Percentiles rank a stretch among this genome's conserved stretches.
Conservation (phyloP, 35 echinoderm and acorn worm species). For the Eucidaris tribuloides region DNA sequence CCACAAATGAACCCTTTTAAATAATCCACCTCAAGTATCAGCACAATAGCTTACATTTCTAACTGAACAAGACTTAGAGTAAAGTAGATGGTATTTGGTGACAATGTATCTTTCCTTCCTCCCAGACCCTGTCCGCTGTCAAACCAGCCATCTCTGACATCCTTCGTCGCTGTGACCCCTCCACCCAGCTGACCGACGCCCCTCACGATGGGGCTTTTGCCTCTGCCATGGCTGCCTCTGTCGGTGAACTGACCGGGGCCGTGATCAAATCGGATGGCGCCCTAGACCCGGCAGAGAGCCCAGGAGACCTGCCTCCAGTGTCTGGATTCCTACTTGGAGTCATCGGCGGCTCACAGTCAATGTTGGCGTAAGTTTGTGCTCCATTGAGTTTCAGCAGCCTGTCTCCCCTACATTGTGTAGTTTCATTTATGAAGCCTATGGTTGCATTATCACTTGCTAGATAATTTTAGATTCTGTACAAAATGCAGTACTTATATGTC, state of each 20-base stretch:
- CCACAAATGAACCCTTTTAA: too few species aligned
- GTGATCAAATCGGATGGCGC: neutral
- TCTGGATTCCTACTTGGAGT: constrained; percentile 34
- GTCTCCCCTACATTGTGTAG: neutral
- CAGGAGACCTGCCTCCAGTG: constrained; percentile 13
- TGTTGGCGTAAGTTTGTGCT: constrained; percentile 1
- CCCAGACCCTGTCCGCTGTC: constrained; percentile 23
- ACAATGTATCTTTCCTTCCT: neutral
- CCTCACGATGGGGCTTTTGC: constrained; percentile 28
- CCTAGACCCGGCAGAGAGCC: neutral
- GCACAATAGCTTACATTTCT: neutral
- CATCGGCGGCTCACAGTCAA: constrained; percentile 13
- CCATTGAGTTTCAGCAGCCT: neutral
- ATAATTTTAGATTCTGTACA: neutral
- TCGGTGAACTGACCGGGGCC: constrained; percentile 28
- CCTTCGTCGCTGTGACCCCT: neutral
- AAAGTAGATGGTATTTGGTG: too few species aligned
- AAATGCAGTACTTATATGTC: neutral
- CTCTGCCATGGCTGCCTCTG: constrained; percentile 26
- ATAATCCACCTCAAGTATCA: neutral
- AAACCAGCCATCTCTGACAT: constrained; percentile 39
- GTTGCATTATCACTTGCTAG: neutral
- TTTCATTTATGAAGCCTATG: neutral
- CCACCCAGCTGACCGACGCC: neutral
- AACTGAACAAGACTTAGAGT: too few species aligned